Evolutionary conservation across 2,113 vertebrate genomes (phyloP).

Genomic region (Bos indicus): DNA sequence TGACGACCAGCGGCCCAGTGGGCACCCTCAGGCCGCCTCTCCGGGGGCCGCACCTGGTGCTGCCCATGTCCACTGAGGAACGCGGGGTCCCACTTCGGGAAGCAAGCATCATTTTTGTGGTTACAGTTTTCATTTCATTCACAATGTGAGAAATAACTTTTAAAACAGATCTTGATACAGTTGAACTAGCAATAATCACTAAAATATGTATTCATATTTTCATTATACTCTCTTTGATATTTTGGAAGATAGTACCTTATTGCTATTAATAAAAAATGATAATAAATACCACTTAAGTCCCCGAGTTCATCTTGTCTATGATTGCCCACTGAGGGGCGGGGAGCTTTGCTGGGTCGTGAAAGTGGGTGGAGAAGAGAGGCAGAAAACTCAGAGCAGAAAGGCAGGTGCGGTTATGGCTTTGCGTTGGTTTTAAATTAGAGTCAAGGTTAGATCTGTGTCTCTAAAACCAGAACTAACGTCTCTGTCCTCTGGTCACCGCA

Average conservation of each 20-base stretch:
- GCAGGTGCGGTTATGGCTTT: rapidly evolving
- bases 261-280: neutral
- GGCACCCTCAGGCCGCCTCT: rapidly evolving
- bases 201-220: neutral
- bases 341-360: rapidly evolving
- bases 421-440: neutral
- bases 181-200: neutral
- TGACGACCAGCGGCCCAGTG: rapidly evolving
- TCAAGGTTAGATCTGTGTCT: neutral
- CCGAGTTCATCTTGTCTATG: rapidly evolving
- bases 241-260: neutral
- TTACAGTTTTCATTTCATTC: neutral
- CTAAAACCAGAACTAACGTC: neutral
- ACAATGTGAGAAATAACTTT: neutral
- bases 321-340: rapidly evolving
- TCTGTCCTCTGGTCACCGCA: neutral
- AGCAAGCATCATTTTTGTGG: neutral
- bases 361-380: rapidly evolving
- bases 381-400: neutral
- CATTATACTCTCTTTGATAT: neutral
- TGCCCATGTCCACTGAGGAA: rapidly evolving
- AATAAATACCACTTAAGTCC: rapidly evolving
- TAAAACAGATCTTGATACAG: neutral
- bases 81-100: neutral
- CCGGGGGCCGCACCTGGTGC: rapidly evolving